phyloP scores from a whole-genome alignment of 2,797 vertebrate genomes.

The Fistularia commersonii region DNA sequence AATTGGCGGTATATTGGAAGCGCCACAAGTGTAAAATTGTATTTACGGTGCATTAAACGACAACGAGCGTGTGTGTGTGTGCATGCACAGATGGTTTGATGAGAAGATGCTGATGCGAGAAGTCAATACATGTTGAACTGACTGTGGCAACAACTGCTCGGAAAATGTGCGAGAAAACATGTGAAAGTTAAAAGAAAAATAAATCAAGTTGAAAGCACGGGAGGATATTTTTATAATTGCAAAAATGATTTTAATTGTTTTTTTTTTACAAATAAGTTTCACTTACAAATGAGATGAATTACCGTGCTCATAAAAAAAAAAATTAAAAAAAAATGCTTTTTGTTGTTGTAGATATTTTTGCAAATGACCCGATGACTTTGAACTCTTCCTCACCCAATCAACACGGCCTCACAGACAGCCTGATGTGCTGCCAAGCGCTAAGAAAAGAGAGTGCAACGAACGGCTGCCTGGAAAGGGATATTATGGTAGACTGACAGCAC shows the following conservation, averaged over 20 bases:
- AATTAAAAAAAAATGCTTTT: no score
- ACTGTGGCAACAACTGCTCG: constrained; percentile 22
- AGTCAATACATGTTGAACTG: constrained; percentile 60
- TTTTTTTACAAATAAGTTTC: no score
- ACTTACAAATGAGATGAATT: no score
- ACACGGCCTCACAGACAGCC: constrained; percentile 58
- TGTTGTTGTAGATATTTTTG: no score
- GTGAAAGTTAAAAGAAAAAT: constrained; percentile 5
- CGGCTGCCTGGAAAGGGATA: constrained; percentile 63
- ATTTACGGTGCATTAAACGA: constrained; percentile 64
- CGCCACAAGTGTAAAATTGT: constrained; percentile 69
- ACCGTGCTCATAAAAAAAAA: no score
- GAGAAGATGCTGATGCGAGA: constrained; percentile 43
- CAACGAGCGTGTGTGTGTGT: constrained; percentile 26
- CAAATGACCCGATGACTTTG: no score
- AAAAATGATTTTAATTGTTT: no score
- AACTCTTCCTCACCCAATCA: no score
- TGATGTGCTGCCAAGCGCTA: constrained; percentile 56
- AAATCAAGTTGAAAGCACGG: neutral
- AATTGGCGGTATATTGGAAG: constrained; percentile 74
- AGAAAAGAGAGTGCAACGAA: constrained; percentile 57
- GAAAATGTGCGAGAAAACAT: no score
- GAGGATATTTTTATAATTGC: no score
- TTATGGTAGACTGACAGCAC: constrained; percentile 70
- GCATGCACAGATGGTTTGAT: constrained; percentile 35